These are phyloP conservation scores for Zaprionus ornatus DNA, from an alignment of 1,140 invertebrate genomes.

Conservation along the genomic window DNA sequence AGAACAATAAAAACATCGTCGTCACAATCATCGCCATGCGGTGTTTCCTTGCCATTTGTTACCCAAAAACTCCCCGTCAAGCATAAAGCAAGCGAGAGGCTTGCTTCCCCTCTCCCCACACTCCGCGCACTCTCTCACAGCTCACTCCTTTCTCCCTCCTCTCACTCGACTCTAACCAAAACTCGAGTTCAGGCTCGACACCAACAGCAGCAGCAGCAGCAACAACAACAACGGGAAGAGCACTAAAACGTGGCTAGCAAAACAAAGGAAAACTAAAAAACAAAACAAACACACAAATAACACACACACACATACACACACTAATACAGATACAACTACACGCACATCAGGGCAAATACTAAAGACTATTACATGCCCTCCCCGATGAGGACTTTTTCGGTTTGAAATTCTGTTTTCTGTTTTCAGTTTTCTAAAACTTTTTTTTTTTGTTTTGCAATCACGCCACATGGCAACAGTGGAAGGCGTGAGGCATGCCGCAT, in stretches of 20 bases:
- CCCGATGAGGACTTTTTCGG: constrained; percentile 15
- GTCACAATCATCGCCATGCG: constrained; percentile 80
- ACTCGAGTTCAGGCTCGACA: constrained; percentile 8
- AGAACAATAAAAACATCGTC: constrained; percentile 80
- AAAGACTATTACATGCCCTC: constrained; percentile 35
- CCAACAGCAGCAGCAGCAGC: constrained; percentile 17
- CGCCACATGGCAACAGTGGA: constrained; percentile 25
- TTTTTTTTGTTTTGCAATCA: constrained; percentile 19
- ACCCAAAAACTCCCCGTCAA: constrained; percentile 34
- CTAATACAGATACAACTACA: constrained; percentile 5
- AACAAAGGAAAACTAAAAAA: constrained; percentile 40
- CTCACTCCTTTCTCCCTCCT: neutral
- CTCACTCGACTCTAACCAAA: neutral
- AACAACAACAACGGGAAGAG: constrained; percentile 14
- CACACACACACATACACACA: constrained; percentile 10
- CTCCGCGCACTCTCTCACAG: no score
- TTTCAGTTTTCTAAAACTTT: neutral
- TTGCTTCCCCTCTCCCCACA: neutral
- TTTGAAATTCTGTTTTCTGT: constrained; percentile 10
- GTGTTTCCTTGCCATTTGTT: constrained; percentile 77
- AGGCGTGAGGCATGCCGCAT: constrained; percentile 10
- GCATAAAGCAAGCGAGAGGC: constrained; percentile 30
- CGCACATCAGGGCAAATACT: constrained; percentile 34
- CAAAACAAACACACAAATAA: constrained; percentile 4
- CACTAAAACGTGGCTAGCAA: constrained; percentile 30